Conservation (phyloP, 2,113 vertebrate genomes). For the Cathartes aura region DNA sequence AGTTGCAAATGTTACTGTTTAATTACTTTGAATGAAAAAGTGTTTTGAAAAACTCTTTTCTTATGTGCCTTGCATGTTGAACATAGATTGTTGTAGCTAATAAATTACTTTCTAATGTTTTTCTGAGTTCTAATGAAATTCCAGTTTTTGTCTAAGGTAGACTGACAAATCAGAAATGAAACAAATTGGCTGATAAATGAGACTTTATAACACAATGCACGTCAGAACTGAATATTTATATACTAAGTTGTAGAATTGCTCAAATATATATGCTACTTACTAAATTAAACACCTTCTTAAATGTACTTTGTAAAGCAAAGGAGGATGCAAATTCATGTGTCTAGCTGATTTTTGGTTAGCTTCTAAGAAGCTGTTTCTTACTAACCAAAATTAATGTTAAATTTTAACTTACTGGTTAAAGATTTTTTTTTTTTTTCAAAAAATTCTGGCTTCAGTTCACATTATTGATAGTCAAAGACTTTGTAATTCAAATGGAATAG, state of each 20-base stretch:
- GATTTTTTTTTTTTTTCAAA: too few species aligned
- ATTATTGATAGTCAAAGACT: not conserved
- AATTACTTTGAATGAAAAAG: not conserved
- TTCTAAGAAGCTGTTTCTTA: not conserved
- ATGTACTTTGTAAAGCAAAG: not conserved
- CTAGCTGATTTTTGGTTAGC: not conserved
- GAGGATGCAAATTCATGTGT: not conserved
- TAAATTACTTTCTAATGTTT: not conserved
- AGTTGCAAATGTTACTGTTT: not conserved
- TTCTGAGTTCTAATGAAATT: not conserved
- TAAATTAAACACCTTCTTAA: not conserved
- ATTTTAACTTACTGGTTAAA: not conserved
- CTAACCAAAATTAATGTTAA: not conserved
- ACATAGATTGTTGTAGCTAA: not conserved
- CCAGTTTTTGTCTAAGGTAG: not conserved
- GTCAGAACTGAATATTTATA: not conserved
- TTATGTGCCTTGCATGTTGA: not conserved
- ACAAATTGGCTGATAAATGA: not conserved
- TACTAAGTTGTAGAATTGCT: not conserved
- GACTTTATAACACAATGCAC: not conserved
- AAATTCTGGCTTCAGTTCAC: accelerated
- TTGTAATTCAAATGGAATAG: not conserved
- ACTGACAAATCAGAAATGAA: not conserved
- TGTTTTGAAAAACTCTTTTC: not conserved
- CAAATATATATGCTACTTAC: not conserved